Evolutionary conservation across 1,140 invertebrate genomes (phyloP).

Genomic region (Wasmannia auropunctata): DNA sequence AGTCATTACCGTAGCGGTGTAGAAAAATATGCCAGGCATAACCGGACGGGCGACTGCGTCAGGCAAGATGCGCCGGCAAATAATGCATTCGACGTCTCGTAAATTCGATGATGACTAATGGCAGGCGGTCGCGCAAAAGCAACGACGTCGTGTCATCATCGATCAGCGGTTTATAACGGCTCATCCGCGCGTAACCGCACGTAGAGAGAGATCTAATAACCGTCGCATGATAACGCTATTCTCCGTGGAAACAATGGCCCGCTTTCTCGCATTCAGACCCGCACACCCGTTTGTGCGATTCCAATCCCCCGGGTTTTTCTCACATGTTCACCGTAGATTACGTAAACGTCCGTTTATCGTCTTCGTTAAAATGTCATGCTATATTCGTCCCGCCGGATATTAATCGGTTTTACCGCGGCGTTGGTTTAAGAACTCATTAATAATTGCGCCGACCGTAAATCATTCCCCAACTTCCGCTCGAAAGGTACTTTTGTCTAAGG

Average conservation of each 20-base stretch:
- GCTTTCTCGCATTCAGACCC: constrained; percentile 1
- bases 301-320: constrained; percentile 5
- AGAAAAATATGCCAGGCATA: constrained; percentile 18
- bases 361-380: constrained; percentile 34
- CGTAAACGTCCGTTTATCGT: background rate
- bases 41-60: background rate
- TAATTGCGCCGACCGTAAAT: constrained; percentile 34
- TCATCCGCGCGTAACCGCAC: background rate
- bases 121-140: background rate
- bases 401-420: constrained; percentile 9
- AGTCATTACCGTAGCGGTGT: constrained; percentile 9
- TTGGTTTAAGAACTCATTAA: constrained; percentile 27
- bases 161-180: constrained; percentile 40
- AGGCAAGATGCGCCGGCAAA: background rate
- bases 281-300: background rate
- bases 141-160: constrained; percentile 25
- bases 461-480: background rate
- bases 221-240: constrained; percentile 28
- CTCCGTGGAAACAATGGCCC: constrained; percentile 11
- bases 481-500: background rate
- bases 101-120: constrained; percentile 17
- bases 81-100: constrained; percentile 31
- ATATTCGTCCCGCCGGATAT: background rate
- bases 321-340: background rate
- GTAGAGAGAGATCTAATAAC: constrained; percentile 25